Evolutionary conservation across 1,140 invertebrate genomes (phyloP).

Genomic region (Temnothorax curvispinosus): DNA sequence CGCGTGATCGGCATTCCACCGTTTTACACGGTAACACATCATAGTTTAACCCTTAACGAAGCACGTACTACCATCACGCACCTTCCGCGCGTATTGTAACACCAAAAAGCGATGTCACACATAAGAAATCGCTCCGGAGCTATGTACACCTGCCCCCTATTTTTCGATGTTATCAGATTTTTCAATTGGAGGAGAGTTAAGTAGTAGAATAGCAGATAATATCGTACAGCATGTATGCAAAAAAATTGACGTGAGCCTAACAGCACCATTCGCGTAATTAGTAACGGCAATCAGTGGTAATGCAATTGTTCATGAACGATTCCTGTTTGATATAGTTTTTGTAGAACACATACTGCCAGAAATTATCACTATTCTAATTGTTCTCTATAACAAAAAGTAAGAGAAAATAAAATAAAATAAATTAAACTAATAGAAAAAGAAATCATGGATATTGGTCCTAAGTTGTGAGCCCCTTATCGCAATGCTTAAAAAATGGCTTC

Average conservation of each 20-base stretch:
- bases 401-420: not conserved
- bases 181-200: slow-evolving; percentile 27
- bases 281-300: not conserved
- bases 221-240: not conserved
- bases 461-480: not conserved
- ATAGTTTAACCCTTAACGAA: slow-evolving; percentile 65
- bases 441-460: not conserved
- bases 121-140: not conserved
- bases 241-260: slow-evolving; percentile 4
- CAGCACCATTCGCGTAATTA: slow-evolving; percentile 4
- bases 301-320: not conserved
- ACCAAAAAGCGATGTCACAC: slow-evolving; percentile 2
- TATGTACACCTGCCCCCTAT: slow-evolving; percentile 21
- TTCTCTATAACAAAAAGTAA: not conserved
- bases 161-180: slow-evolving; percentile 37
- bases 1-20: slow-evolving; percentile 62
- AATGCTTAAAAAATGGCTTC: not conserved
- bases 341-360: not conserved
- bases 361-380: not conserved
- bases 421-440: not conserved
- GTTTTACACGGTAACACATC: slow-evolving; percentile 63
- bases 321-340: not conserved
- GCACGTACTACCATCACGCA: slow-evolving; percentile 36
- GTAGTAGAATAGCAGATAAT: not conserved
- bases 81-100: slow-evolving; percentile 25